Conservation (phyloP, 2,113 vertebrate species). For the Gymnobelideus leadbeateri region DNA sequence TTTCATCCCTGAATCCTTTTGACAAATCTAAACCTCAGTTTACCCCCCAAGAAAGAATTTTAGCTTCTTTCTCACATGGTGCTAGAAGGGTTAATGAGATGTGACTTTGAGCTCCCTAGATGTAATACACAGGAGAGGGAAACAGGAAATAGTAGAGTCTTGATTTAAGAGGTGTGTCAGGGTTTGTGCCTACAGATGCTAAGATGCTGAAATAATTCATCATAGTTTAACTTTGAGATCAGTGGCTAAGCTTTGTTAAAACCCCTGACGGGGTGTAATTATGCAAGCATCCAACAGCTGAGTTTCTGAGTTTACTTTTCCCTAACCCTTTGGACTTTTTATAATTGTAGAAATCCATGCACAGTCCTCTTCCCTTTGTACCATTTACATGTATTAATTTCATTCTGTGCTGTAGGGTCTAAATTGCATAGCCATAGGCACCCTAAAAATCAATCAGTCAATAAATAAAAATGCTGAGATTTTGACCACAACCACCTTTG, state of each 20-base stretch:
- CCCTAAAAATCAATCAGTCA: slow-evolving; percentile 62
- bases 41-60: background rate
- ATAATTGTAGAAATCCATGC: background rate
- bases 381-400: slow-evolving; percentile 36
- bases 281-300: background rate
- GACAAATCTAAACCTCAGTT: background rate
- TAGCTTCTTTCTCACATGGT: background rate
- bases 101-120: background rate
- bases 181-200: background rate
- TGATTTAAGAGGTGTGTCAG: background rate
- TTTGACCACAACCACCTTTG: slow-evolving; percentile 51
- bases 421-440: slow-evolving; percentile 17
- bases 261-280: background rate
- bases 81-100: background rate
- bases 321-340: background rate
- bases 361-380: slow-evolving; percentile 9
- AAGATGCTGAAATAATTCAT: background rate
- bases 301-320: background rate
- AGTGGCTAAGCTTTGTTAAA: background rate
- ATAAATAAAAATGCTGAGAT: slow-evolving; percentile 56
- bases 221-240: background rate
- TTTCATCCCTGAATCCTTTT: background rate
- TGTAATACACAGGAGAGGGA: background rate
- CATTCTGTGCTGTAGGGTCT: slow-evolving; percentile 5
- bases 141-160: background rate